Evolutionary conservation across 2,113 vertebrate species (phyloP).

Genomic region (Petaurus breviceps): DNA sequence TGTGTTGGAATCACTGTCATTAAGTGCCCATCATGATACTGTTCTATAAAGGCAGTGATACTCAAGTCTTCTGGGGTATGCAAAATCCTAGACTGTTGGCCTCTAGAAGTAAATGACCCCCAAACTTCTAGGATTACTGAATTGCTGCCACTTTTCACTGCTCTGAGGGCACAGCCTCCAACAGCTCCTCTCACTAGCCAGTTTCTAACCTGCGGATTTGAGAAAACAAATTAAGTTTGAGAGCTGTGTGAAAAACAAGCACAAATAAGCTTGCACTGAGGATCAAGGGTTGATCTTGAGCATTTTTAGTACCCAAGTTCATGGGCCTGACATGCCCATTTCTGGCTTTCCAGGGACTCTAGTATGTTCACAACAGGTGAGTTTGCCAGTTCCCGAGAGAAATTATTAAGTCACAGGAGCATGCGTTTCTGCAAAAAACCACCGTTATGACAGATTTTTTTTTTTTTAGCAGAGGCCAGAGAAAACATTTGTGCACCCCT

Average conservation of each 20-base stretch:
- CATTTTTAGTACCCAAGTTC: background rate
- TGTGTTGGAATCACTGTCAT: background rate
- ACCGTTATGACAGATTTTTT: background rate
- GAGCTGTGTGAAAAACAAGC: background rate
- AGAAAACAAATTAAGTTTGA: no score
- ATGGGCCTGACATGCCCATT: background rate
- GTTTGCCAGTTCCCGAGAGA: background rate
- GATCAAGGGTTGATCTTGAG: background rate
- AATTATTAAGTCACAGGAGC: background rate
- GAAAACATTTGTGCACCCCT: background rate
- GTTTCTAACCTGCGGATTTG: background rate
- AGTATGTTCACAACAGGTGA: background rate
- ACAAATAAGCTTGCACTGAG: background rate
- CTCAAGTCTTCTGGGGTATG: background rate
- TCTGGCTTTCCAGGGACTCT: background rate
- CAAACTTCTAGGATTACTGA: background rate
- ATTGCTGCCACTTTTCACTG: background rate
- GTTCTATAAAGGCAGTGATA: background rate
- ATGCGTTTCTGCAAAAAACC: background rate
- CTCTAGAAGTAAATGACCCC: background rate
- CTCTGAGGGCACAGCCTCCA: background rate
- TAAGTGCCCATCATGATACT: background rate
- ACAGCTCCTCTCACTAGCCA: background rate
- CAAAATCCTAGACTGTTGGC: background rate
- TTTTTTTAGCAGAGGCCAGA: background rate